These are phyloP conservation scores for Zeus faber DNA, from an alignment of 2,113 vertebrate species.

Conservation along the genomic window DNA sequence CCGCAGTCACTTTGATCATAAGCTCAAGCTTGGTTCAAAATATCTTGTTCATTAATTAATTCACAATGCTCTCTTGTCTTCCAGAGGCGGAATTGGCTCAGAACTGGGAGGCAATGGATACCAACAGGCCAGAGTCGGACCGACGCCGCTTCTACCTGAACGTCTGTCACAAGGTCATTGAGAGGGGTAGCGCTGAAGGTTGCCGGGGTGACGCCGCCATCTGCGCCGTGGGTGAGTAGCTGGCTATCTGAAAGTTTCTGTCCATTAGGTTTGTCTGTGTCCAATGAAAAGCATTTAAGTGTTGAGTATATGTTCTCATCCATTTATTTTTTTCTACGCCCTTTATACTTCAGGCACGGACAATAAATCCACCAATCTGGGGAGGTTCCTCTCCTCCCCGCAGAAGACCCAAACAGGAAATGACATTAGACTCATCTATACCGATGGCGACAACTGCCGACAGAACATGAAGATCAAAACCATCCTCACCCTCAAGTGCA, in stretches of 20 bases:
- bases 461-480: conserved; percentile 73
- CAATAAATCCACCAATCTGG: conserved; percentile 73
- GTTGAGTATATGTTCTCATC: too few relatives aligned
- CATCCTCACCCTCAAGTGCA: conserved; percentile 85
- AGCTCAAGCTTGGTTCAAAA: too few relatives aligned
- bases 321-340: conserved; percentile 8
- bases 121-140: conserved; percentile 55
- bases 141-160: conserved; percentile 84
- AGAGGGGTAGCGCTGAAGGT: conserved; percentile 61
- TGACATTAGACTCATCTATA: conserved; percentile 84
- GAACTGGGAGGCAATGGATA: conserved; percentile 90
- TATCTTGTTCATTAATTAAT: too few relatives aligned
- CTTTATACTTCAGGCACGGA: conserved; percentile 71
- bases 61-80: too few relatives aligned
- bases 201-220: conserved; percentile 81
- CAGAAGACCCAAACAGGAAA: conserved; percentile 74
- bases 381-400: conserved; percentile 83
- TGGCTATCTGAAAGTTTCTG: not conserved
- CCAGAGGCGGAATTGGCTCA: conserved; percentile 69
- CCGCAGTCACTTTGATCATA: too few relatives aligned
- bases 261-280: not conserved
- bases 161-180: conserved; percentile 84
- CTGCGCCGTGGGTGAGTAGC: conserved; percentile 86
- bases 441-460: conserved; percentile 80
- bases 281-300: not conserved